Evolutionary conservation across 2,888 invertebrate genomes (phyloP).

Genomic region (Buathra laborator): DNA sequence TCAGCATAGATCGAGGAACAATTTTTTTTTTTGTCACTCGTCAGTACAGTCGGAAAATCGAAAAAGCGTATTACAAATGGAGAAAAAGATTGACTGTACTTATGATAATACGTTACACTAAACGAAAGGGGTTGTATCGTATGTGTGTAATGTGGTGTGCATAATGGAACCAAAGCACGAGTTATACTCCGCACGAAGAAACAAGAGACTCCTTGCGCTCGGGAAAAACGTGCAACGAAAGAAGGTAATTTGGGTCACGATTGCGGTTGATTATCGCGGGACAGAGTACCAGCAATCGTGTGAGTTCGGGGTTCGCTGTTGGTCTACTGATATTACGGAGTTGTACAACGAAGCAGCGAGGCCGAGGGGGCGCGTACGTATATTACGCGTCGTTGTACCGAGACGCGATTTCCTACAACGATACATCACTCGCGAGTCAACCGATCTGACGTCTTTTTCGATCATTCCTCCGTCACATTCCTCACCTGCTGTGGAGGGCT

Average conservation of each 20-base stretch:
- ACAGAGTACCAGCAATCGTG: constrained; percentile 45
- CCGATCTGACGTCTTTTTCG: constrained; percentile 41
- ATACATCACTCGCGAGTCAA: constrained; percentile 29
- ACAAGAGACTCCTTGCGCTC: constrained; percentile 34
- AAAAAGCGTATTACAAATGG: neutral
- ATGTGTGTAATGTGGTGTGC: constrained; percentile 45
- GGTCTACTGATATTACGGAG: constrained; percentile 18
- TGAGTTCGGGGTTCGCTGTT: constrained; percentile 33
- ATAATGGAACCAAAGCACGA: constrained; percentile 58
- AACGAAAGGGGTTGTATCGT: constrained; percentile 22
- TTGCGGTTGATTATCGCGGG: constrained; percentile 58
- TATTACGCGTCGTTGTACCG: constrained; percentile 67
- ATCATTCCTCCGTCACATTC: constrained; percentile 12
- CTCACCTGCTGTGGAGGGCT: neutral
- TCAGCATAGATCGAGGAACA: too few relatives aligned
- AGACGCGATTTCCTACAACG: constrained; percentile 41
- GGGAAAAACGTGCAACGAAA: constrained; percentile 54
- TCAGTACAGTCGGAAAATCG: neutral
- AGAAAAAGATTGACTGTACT: constrained; percentile 46
- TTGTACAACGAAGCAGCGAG: constrained; percentile 31
- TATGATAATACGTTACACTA: constrained; percentile 49
- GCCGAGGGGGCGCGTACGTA: constrained; percentile 63
- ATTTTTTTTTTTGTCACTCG: too few relatives aligned
- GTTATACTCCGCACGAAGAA: constrained; percentile 44
- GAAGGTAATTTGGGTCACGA: constrained; percentile 65